Base-by-base conservation (phyloP, 2,797 vertebrate species). In the Crenichthys baileyi region DNA sequence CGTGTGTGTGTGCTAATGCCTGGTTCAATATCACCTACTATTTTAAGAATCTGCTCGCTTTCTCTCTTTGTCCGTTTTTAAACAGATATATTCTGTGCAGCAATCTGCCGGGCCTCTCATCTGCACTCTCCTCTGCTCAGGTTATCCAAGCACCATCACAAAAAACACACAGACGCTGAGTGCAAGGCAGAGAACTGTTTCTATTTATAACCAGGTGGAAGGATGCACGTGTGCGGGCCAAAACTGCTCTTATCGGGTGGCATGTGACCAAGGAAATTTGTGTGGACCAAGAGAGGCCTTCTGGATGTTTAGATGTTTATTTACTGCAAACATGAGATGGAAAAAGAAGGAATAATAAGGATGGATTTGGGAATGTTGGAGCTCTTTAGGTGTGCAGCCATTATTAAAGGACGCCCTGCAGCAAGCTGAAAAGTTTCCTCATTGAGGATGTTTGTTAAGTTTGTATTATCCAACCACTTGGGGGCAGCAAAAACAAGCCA, bases 21-120 rank as follows among this genome's bases (percentile, higher is more conserved):
- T 81, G 58, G 90, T 80, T 94, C 92, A 90, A 92, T 94, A 93
- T 94, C 85, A 90, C 87, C 87, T 90, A 79, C 94, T 95, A 95
- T 95, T 95, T 94, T 94, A 84, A 92, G 94, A 91, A 84, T 61
- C 76, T 68, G 81, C 88, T 88, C 85, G 73, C 76, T 91, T 88
- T 88, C 80, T 5, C 85, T 73, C 79, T 84, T 70, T n/a, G 75
- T 87, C 79, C 8, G 44, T 82, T 79, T 79, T 73, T 83, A 73
- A 55, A 79, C 53, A 80, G 71, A 74, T 79, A 78, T 68, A 39
- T 31, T 51, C 71, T 79, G 39, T 67, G 44, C 44, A 31, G 26
- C 75, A 29, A 63, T 39, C 77, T 70, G 48, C 53, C 7, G 44
- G 36, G 22, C 67, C 20, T 48, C 65, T 76, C 72, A 73, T 41